Evolutionary conservation across 2,113 vertebrate species (phyloP), one percentile per base, ranked within the genome.

Genomic region (Ailurus styani): DNA sequence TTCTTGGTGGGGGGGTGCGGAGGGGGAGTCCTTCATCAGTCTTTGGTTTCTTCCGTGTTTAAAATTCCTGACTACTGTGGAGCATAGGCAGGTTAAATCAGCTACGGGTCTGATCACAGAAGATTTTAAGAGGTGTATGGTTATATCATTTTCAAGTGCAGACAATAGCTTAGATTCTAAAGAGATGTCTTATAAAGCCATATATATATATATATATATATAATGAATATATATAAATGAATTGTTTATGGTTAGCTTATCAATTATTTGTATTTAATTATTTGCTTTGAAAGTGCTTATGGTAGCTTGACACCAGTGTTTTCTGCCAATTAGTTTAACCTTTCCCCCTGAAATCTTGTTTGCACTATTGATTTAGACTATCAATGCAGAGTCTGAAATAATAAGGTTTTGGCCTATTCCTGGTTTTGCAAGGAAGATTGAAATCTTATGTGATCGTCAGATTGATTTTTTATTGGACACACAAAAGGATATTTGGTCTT

Each of bases 201-300:
- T 87, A 45, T 52, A 87, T 50, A 54, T 29, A 47, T 31, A 9
- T 29, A 54, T 13, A 45, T 21, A 47, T 23, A 12, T n/a, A 47
- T 13, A n/a, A 55, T 87, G 34, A 45, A 87, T 50, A 54, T 27
- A 45, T n/a, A 12, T n/a, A 54, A 8, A 45, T 91, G n/a, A 81
- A 70, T 96, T 85, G 93, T 83, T 97, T 93, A 91, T 95, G 83
- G 87, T 45, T 62, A 88, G 62, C 64, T 90, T 90, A 94, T 98
- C 96, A 97, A 96, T 97, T 93, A 95, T 95, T 97, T 98, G 78
- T 77, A 47, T 93, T 96, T 95, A 95, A 96, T 96, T 96, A 42
- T 95, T 97, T 96, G 79, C 92, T 96, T 94, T 93, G 84, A 85
- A 78, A 90, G 42, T 93, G 52, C 31, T 96, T 87, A 64, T 94